Base-by-base conservation (phyloP, 2,888 invertebrate genomes). In the Eristalis arbustorum region DNA sequence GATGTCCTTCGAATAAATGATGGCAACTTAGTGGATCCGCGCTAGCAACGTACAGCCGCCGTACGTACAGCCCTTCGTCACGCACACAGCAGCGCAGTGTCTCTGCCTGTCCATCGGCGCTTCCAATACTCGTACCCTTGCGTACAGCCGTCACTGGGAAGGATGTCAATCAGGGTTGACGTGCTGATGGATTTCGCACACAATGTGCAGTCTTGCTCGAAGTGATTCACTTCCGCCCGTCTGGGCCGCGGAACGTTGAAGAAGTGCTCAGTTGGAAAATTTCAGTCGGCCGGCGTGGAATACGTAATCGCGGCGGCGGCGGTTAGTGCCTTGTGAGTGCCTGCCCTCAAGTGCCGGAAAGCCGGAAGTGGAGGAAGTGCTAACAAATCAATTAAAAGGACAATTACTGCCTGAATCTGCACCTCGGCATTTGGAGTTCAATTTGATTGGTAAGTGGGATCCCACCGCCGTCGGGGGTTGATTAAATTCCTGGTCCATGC, bases 211-310 rank as follows among this genome's bases (percentile, higher is more conserved):
- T 23, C 57, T 13, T 14, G 2, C 18, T 67, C 40, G 31, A 31
- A 42, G 42, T 57, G 73, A 67, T 71, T 73, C 64, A 67, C 64
- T 74, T 77, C 56, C 57, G 69, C 34, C 68, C 1, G 13, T 64
- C 40, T 11, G 22, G 34, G 63, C 28, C 34, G 61, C 69, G 64
- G 37, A 63, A 63, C 42, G 66, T 25, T 71, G 40, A 18, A 31
- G 22, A 71, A 66, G 61, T 56, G 64, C 56, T 85, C 85, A 85
- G 82, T 82, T 85, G 73, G 81, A 77, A 85, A 85, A 82, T 74
- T 49, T 56, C 66, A 71, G 10, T 78, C 77, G 66, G 42, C 69
- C 68, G 37, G 56, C 40, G 28, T 77, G 82, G 77, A 74, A 74
- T 82, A 74, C 85, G 66, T 66, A 82, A 74, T 77, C 74, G 69